Evolutionary conservation across 2,113 vertebrate species (phyloP).

Genomic region (Crotalus tigris): DNA sequence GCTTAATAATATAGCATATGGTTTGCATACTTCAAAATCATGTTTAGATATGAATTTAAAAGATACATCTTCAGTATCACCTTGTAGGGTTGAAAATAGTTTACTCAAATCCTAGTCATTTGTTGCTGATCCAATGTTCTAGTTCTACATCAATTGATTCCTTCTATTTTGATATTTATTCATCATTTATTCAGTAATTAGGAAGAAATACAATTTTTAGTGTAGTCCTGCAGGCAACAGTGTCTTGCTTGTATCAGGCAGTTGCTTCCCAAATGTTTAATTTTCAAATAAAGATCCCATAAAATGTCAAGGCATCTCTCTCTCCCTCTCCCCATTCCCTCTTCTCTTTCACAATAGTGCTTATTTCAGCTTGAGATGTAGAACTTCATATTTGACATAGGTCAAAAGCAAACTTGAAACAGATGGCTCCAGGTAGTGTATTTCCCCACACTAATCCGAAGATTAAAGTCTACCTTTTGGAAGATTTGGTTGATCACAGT

Average conservation of each 20-base stretch:
- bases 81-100: not conserved
- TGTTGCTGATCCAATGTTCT: not conserved
- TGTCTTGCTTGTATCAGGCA: too few species aligned
- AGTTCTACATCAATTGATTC: not conserved
- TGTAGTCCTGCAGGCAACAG: not conserved
- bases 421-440: not conserved
- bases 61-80: not conserved
- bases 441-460: not conserved
- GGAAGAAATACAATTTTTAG: not conserved
- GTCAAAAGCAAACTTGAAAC: conserved; percentile 4
- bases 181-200: not conserved
- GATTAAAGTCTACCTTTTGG: conserved; percentile 11
- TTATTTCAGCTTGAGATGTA: not conserved
- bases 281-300: not conserved
- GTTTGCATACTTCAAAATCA: not conserved
- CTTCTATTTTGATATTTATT: not conserved
- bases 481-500: not conserved
- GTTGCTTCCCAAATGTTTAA: not conserved
- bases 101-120: not conserved
- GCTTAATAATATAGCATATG: not conserved
- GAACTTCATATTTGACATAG: not conserved
- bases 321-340: not conserved
- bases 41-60: not conserved
- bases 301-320: not conserved
- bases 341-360: not conserved